Base-by-base conservation (phyloP, 2,113 vertebrate genomes). In the Atractosteus spatula region DNA sequence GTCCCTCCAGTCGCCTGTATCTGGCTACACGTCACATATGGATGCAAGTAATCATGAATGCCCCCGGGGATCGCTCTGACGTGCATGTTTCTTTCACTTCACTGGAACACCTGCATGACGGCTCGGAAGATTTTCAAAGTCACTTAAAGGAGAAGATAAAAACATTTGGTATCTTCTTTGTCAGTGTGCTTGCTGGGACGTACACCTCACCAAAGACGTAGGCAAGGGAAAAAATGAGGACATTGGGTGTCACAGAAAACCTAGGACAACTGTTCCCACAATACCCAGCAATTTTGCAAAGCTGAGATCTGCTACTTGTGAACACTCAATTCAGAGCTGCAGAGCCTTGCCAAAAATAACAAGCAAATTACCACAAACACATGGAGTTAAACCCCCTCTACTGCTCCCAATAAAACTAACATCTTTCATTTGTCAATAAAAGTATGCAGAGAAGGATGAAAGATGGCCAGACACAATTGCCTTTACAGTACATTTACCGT, bases 371-470 rank as follows among this genome's bases (percentile, higher is more conserved):
- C 43, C 8, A n/a, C 57, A 47, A 41, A 12, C 57, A 44, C n/a
- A 41, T 29, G 56, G 41, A 71, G 43, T 2, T 17, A 62, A 71
- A 47, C 13, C 5, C 13, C 44, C 41, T 10, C 13, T n/a, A 12
- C 55, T 5, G 41, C 41, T 44, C 2, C 42, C 8, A 13, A 8
- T 59, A 62, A 62, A 71, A 5, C 62, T 65, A 43, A 41, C 42
- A 62, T 14, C n/a, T 63, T 41, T 71, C 69, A 51, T 8, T 12
- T n/a, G 68, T 16, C 45, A 10, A 54, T 69, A 41, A 55, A 45
- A 55, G 14, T 16, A 54, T 14, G 8, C 3, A 17, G 57, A 41
- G 42, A 57, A 14, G 55, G 13, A 69, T 55, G 41, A 57, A 57
- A 69, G 64, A 42, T 12, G 1, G 54, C 11, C 8, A n/a, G 55